Evolutionary conservation across 2,797 vertebrate genomes (phyloP), one percentile per base, ranked within the genome.

Genomic region (Cyclopterus lumpus): DNA sequence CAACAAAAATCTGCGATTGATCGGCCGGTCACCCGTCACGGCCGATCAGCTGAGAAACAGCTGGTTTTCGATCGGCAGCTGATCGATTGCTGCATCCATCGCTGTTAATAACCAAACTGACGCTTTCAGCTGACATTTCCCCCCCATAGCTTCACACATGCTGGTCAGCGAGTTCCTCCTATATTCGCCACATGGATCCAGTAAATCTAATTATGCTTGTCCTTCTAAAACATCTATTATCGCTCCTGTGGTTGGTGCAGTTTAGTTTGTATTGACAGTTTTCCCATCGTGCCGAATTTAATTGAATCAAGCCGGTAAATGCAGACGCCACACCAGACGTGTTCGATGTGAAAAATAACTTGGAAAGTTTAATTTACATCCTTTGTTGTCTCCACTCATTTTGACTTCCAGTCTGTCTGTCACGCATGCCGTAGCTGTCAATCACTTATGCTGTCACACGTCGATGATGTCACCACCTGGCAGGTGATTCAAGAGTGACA

Each of bases 391-490:
- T 60, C 15, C n/a, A 24, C 42, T 55, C 62, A 14, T 15, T 36
- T 38, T 9, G 44, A 54, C 51, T 65, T 40, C 38, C 58, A n/a
- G 46, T 5, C 9, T 61, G 15, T 76, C 53, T 51, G 3, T 36
- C 38, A 38, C 16, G 38, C 54, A 48, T 8, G n/a, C 59, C 26
- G 38, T 6, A n/a, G 32, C 6, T 71, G 67, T 65, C 42, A 26
- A 5, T 78, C 75, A 72, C 26, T 44, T 10, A n/a, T 30, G 72
- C 44, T 51, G 58, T 63, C 44, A 63, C 36, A 53, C 65, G 57
- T 34, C 36, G 48, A 75, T 51, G 20, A 34, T 60, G 54, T 77
- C 64, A 67, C 48, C 63, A 36, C 61, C 46, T 30, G 40, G 49
- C 42, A 40, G 38, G 40, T 44, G 57, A 18, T 44, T 54, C 24